Percentiles rank a stretch among this genome's conserved stretches.
phyloP scores from a whole-genome alignment of 2,888 invertebrate species.

The Eupithecia dodoneata region DNA sequence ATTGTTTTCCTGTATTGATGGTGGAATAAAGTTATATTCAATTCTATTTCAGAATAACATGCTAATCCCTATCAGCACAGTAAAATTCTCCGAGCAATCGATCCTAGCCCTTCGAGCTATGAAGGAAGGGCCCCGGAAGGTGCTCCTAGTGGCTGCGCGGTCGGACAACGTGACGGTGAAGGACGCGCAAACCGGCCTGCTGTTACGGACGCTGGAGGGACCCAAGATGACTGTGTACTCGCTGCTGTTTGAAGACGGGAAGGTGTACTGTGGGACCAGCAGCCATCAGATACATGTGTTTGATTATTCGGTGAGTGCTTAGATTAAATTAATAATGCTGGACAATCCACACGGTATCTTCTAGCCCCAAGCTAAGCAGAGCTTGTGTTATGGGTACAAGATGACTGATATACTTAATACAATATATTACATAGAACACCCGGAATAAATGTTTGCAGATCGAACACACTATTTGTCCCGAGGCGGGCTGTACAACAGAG shows the following conservation, averaged over 20 bases:
- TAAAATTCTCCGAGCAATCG: constrained; percentile 86
- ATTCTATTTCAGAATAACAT: constrained; percentile 77
- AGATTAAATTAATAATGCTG: neutral
- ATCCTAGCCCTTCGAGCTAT: constrained; percentile 88
- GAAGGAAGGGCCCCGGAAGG: constrained; percentile 88
- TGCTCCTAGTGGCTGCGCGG: constrained; percentile 88
- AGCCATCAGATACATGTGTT: constrained; percentile 88
- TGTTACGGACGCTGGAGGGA: constrained; percentile 85
- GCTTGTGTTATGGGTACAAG: too few relatives aligned
- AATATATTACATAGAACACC: too few relatives aligned
- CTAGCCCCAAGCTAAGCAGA: too few relatives aligned
- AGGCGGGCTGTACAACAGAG: too few relatives aligned
- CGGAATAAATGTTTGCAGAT: too few relatives aligned
- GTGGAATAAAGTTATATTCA: too few relatives aligned
- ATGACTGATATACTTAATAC: too few relatives aligned
- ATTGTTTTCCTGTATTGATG: too few relatives aligned
- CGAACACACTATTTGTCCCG: too few relatives aligned
- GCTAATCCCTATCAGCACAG: constrained; percentile 79
- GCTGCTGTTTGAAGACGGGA: constrained; percentile 86
- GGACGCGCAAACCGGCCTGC: constrained; percentile 88
- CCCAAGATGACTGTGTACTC: constrained; percentile 88
- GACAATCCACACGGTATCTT: too few relatives aligned
- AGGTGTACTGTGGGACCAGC: constrained; percentile 91
- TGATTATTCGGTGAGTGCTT: constrained; percentile 87
- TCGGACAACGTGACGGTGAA: constrained; percentile 88